Base-by-base conservation (phyloP, 2,113 vertebrate species). In the Glaucomys volans region DNA sequence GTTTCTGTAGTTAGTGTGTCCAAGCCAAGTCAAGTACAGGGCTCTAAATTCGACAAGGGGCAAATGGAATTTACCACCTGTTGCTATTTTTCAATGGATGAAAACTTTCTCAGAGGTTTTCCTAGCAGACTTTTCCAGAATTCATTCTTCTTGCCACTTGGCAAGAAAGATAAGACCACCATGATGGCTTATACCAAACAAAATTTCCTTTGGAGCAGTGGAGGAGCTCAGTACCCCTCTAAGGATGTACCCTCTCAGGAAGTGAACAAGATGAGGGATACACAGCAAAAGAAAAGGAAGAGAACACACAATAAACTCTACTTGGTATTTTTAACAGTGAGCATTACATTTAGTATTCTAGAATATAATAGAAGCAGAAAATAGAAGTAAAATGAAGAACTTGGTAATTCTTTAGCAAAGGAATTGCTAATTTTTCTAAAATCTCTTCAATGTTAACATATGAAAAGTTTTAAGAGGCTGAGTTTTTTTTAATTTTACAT, bases 221-320 rank as follows among this genome's bases (percentile, higher is more conserved):
- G 2, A 74, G 11, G 30, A 81, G 5, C 1, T 3, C 17, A 7
- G 10, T 9, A 24, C 3, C 42, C 26, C 44, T 0, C 0, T 24
- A 32, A 75, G 5, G 2, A 52, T 4, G 2, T 47, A 4, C 35
- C 14, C 20, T 42, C 2, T 32, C 22, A 44, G 42, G 5, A 74
- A 1, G 37, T 37, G 10, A 40, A 47, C 4, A 32, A 30, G 20
- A 30, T 22, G 9, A 28, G 2, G n/a, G 26, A 9, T 32, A 8
- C 6, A 2, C 28, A 42, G 14, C 13, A 4, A 59, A 16, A 26
- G 9, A 37, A 40, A 76, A 18, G 35, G 24, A 44, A 35, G 30
- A 64, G 0, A 6, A 4, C 8, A 8, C 7, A 67, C 42, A 62
- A 37, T 1, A 76, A 59, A 37, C 30, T 14, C 5, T 20, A 13